Conservation (phyloP, 2,113 vertebrate genomes). For the Mus pahari region DNA sequence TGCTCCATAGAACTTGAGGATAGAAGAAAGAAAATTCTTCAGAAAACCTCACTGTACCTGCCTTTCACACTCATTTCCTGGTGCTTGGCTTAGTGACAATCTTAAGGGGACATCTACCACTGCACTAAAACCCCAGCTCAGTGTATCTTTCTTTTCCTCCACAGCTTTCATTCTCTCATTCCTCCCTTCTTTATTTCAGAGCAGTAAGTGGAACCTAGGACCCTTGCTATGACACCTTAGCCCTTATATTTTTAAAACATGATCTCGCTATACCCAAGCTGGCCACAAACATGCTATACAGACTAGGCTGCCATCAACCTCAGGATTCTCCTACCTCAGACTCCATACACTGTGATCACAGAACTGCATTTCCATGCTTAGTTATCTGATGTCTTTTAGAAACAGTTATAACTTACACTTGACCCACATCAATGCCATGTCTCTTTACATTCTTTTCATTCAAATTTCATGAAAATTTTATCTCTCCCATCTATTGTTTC, state of each 20-base stretch:
- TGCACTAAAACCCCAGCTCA: background rate
- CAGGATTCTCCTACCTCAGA: background rate
- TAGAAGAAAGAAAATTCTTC: background rate
- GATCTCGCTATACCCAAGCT: background rate
- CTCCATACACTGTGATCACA: background rate
- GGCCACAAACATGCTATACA: background rate
- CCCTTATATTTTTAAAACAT: background rate
- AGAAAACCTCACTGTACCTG: background rate
- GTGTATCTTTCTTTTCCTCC: background rate
- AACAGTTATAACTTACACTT: slow-evolving; percentile 19
- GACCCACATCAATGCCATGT: background rate
- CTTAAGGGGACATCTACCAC: background rate
- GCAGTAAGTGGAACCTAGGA: background rate
- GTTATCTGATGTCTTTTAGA: background rate
- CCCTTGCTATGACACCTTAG: background rate
- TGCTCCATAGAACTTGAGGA: background rate
- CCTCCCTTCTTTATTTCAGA: background rate
- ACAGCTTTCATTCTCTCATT: background rate
- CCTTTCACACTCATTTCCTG: background rate
- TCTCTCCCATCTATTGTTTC: slow-evolving; percentile 12
- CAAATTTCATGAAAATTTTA: slow-evolving; percentile 1
- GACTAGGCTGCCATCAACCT: background rate
- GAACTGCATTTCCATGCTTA: background rate
- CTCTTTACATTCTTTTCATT: slow-evolving; percentile 37
- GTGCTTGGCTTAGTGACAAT: background rate